Evolutionary conservation across 2,888 invertebrate genomes (phyloP), one percentile per base, ranked within the genome.

Genomic region (Monochamus alternatus): DNA sequence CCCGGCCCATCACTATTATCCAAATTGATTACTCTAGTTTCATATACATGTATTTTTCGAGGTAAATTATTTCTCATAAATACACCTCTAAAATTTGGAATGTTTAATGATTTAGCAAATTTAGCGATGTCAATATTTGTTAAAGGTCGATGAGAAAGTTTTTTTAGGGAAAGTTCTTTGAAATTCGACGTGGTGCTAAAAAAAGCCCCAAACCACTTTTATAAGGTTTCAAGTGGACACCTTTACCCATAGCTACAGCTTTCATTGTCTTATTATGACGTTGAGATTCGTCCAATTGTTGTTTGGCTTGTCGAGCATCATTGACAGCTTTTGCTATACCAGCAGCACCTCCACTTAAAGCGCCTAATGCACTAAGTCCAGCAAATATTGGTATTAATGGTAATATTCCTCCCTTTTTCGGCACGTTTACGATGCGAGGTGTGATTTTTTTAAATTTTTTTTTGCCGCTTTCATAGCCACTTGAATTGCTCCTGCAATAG

Each of bases 211-310:
- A 52, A 52, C 55, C 55, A 52, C 55, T 59, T 70, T 70, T 70
- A 43, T 59, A 51, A 31, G 32, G 58, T 51, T 69, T 74, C 14
- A 70, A 55, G 12, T 62, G 62, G 8, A 69, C 31, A 58, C 69
- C 64, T 52, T 79, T 82, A 9, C 80, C 84, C 12, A 82, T 38
- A 38, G 38, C 38, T 43, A 12, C 77, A 1, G 74, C 75, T 75
- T 85, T 80, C 77, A 84, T 83, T 12, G 77, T 75, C 73, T 75
- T 58, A 75, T 85, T 84, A 70, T 84, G 84, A 9, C 83, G 72
- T 73, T 81, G 71, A 52, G 64, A 78, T 75, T 85, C 83, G 14
- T 75, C 64, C 30, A 85, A 75, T 70, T 79, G 72, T 43, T 78
- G 52, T 72, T 81, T 78, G 8, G 81, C 82, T 47, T 75, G 66